Percentiles rank a stretch among this genome's conserved stretches.
Conservation (phyloP, 2,888 invertebrate species). For the Stictocephala bisonia region DNA sequence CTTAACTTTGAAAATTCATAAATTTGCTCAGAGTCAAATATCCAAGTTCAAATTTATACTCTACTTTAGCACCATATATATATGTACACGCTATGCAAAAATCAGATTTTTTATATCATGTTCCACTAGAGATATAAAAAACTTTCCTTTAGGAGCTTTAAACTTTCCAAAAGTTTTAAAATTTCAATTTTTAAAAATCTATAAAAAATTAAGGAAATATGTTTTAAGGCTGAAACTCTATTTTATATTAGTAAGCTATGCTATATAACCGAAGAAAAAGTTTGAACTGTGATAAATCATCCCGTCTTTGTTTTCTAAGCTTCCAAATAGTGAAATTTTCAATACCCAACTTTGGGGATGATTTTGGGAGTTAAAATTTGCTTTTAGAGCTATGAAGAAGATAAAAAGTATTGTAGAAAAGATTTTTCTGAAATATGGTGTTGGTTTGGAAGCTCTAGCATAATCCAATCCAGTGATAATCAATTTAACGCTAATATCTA, state of each 20-base stretch:
- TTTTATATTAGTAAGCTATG: background rate
- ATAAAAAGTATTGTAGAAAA: background rate
- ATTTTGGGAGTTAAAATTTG: no score
- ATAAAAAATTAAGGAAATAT: constrained; percentile 20
- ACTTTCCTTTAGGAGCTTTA: no score
- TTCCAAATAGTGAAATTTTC: background rate
- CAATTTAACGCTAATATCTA: constrained; percentile 26
- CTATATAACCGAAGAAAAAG: background rate
- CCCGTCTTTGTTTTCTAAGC: constrained; percentile 12
- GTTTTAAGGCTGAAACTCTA: background rate
- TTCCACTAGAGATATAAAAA: constrained; percentile 23
- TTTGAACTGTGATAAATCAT: background rate
- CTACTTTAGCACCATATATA: constrained; percentile 17
- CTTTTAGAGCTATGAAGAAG: constrained; percentile 2
- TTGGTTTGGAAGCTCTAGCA: constrained; percentile 14
- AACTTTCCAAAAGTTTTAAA: constrained; percentile 23
- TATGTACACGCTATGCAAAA: background rate
- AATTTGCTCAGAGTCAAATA: constrained; percentile 6
- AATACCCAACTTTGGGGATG: background rate
- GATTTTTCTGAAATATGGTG: constrained; percentile 3
- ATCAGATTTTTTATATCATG: constrained; percentile 7
- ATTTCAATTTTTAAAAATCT: background rate
- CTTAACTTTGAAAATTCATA: constrained; percentile 3
- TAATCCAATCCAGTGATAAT: constrained; percentile 19
- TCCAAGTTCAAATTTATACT: constrained; percentile 1